These are phyloP conservation scores for Aporophyla lueneburgensis DNA, from an alignment of 2,888 invertebrate species.

Conservation along the genomic window DNA sequence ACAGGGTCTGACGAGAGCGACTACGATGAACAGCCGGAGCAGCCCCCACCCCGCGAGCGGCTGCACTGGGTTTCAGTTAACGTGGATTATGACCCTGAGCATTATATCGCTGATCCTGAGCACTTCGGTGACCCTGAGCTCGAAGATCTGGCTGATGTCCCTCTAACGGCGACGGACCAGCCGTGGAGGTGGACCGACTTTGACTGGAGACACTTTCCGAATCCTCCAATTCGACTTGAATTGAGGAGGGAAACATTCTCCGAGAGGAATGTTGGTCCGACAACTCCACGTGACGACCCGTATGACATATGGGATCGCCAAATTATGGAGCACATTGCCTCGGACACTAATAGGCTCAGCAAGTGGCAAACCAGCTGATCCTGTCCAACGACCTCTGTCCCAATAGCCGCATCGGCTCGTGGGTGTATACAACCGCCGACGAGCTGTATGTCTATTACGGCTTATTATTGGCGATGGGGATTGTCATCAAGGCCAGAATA, in stretches of 20 bases:
- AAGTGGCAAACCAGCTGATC: background rate
- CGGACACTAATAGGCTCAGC: slow-evolving; percentile 57
- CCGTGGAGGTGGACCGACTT: background rate
- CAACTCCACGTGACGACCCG: slow-evolving; percentile 48
- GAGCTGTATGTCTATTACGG: background rate
- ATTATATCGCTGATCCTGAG: background rate
- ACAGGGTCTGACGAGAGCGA: no score
- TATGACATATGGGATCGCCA: slow-evolving; percentile 66
- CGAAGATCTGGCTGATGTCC: no score
- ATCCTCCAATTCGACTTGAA: slow-evolving; percentile 35
- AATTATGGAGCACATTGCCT: slow-evolving; percentile 64
- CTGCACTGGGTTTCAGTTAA: no score
- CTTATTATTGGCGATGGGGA: background rate
- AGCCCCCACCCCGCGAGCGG: no score
- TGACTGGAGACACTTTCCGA: slow-evolving; percentile 11
- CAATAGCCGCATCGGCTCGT: background rate
- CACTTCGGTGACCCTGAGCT: background rate
- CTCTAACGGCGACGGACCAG: background rate
- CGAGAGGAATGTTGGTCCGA: slow-evolving; percentile 56
- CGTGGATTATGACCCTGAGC: background rate
- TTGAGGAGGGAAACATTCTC: slow-evolving; percentile 53
- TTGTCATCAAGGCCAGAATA: background rate
- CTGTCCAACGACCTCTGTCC: background rate
- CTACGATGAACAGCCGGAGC: fast-evolving
- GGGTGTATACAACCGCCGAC: background rate